Conservation (phyloP, 1,140 invertebrate genomes). For the Asbolus verrucosus region DNA sequence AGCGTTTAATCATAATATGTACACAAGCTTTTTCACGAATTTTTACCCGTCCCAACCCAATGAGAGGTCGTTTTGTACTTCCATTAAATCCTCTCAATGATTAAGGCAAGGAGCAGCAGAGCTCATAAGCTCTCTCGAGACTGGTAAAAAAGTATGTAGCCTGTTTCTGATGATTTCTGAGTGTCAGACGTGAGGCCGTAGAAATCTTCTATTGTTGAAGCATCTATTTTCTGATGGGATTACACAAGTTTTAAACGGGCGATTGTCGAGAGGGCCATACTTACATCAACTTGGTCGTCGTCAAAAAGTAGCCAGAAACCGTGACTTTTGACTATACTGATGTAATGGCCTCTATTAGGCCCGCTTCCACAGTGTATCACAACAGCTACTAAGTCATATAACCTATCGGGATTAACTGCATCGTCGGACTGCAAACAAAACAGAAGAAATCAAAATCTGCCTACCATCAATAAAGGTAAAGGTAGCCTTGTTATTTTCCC, state of each 20-base stretch:
- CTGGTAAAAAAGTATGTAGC: slow-evolving; percentile 99
- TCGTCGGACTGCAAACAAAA: slow-evolving; percentile 87
- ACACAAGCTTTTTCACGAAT: slow-evolving; percentile 17
- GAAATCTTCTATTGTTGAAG: slow-evolving; percentile 98
- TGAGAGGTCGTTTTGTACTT: slow-evolving; percentile 38
- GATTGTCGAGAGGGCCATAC: slow-evolving; percentile 69
- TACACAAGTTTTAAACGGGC: no score
- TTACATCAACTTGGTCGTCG: slow-evolving; percentile 99
- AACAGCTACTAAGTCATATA: slow-evolving; percentile 98
- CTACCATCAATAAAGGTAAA: neutral
- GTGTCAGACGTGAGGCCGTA: slow-evolving; percentile 98
- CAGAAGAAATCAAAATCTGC: neutral
- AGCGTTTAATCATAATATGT: slow-evolving; percentile 18
- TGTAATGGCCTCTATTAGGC: slow-evolving; percentile 99
- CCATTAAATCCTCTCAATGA: slow-evolving; percentile 17
- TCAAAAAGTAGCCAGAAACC: slow-evolving; percentile 99
- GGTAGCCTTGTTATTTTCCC: no score
- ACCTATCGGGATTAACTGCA: slow-evolving; percentile 95
- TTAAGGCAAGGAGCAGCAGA: slow-evolving; percentile 56
- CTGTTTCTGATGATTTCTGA: slow-evolving; percentile 99
- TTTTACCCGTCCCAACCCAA: slow-evolving; percentile 41
- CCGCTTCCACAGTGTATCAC: slow-evolving; percentile 99
- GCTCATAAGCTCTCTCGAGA: slow-evolving; percentile 80
- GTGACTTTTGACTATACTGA: slow-evolving; percentile 99
- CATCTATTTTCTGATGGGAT: slow-evolving; percentile 99